A percentile compares a stretch with the other conserved stretches of the same genome.
phyloP scores from a whole-genome alignment of 2,888 invertebrate species.

The Brachyptera risi region DNA sequence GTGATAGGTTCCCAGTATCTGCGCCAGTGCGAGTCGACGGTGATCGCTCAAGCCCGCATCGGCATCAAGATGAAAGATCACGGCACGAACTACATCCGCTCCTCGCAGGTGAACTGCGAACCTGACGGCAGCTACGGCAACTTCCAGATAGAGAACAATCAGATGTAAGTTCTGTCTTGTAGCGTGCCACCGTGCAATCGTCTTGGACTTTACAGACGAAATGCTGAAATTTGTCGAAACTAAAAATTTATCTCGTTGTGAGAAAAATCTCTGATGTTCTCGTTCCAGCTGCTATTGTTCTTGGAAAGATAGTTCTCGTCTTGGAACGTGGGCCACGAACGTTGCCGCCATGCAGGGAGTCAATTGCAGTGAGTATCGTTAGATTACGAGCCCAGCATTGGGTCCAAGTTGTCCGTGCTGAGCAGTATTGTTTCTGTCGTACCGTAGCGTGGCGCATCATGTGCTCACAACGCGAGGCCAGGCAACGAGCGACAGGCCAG shows the following conservation, averaged over 20 bases:
- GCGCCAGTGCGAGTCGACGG: slow-evolving; percentile 62
- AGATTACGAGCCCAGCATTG: neutral
- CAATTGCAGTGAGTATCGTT: slow-evolving; percentile 56
- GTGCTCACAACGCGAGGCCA: too few species aligned
- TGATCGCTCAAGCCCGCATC: slow-evolving; percentile 51
- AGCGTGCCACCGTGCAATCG: too few species aligned
- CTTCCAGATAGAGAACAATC: slow-evolving; percentile 7
- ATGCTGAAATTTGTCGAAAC: too few species aligned
- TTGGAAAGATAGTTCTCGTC: slow-evolving; percentile 54
- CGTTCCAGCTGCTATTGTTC: slow-evolving; percentile 56
- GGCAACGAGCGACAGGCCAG: too few species aligned
- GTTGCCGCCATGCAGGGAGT: slow-evolving; percentile 42
- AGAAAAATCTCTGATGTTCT: neutral
- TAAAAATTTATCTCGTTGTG: neutral
- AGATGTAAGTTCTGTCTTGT: neutral
- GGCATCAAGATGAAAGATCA: slow-evolving; percentile 54
- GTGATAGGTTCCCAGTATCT: slow-evolving; percentile 56
- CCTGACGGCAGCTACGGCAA: slow-evolving; percentile 61
- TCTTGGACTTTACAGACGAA: too few species aligned
- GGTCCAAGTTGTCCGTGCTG: neutral
- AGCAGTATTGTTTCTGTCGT: too few species aligned
- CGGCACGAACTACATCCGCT: slow-evolving; percentile 54
- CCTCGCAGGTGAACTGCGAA: slow-evolving; percentile 55
- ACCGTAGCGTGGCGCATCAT: too few species aligned
- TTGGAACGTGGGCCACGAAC: slow-evolving; percentile 50